Conservation (phyloP, 30 jellyfish, hydroid and myxozoan genomes). For the Pseudorhiza aurosa region DNA sequence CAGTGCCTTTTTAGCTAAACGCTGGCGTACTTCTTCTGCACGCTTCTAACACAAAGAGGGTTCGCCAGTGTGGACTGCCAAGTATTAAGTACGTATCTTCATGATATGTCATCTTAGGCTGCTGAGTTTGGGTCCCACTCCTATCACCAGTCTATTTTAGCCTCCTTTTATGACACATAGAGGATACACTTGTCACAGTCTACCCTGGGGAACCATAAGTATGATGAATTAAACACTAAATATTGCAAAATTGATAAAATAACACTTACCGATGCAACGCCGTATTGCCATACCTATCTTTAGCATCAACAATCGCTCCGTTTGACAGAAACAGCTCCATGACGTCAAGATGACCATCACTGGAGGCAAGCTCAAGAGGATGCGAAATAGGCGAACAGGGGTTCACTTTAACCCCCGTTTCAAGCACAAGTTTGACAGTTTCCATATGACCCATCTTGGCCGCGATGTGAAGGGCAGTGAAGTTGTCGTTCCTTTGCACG, state of each 20-base stretch:
- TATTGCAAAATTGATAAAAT: not conserved
- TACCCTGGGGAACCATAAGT: no score
- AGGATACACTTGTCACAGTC: no score
- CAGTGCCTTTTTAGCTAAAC: no score
- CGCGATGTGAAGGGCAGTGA: slow-evolving; percentile 60
- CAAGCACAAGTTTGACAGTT: slow-evolving; percentile 9
- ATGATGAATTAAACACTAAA: not conserved
- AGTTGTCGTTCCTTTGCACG: slow-evolving; percentile 8
- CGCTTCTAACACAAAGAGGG: no score
- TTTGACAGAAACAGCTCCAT: slow-evolving; percentile 20
- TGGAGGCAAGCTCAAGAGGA: slow-evolving; percentile 29
- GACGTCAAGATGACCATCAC: slow-evolving; percentile 23
- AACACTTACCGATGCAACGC: slow-evolving; percentile 20
- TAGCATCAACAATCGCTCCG: slow-evolving; percentile 24
- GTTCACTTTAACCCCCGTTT: slow-evolving; percentile 7
- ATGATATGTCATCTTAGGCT: no score
- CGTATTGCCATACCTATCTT: slow-evolving; percentile 30
- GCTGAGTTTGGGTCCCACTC: no score
- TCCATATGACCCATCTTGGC: slow-evolving; percentile 54
- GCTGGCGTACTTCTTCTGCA: no score
- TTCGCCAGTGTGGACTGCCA: no score
- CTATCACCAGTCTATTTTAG: no score
- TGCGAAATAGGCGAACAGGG: not conserved
- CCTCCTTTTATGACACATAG: no score
- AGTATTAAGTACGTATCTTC: no score